Percentiles rank a stretch among this genome's conserved stretches.
Conservation (phyloP, 2,888 invertebrate genomes). For the Lypha dubia region DNA sequence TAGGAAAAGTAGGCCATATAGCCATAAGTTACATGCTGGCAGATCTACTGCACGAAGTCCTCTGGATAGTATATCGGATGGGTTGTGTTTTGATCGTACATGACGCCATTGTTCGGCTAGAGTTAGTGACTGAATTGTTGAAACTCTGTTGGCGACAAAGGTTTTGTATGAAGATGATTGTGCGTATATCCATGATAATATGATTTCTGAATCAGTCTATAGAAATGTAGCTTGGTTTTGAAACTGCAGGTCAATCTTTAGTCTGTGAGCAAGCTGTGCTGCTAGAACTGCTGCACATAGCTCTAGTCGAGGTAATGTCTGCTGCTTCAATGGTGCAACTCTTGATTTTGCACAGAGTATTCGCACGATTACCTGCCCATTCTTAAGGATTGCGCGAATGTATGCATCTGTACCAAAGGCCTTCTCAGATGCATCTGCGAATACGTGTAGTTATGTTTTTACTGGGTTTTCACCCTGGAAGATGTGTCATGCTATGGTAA, state of each 20-base stretch:
- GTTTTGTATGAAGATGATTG: neutral
- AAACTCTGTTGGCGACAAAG: neutral
- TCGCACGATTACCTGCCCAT: too few species aligned
- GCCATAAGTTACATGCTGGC: neutral
- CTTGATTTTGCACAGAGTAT: too few species aligned
- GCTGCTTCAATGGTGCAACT: too few species aligned
- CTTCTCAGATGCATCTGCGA: neutral
- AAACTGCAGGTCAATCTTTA: neutral
- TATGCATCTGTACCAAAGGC: too few species aligned
- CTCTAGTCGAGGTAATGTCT: too few species aligned
- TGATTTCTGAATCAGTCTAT: neutral
- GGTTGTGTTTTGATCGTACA: conserved; percentile 1
- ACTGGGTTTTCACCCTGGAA: neutral
- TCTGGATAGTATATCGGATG: neutral
- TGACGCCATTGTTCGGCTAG: neutral
- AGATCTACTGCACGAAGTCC: neutral
- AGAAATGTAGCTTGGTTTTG: neutral
- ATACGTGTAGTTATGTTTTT: neutral
- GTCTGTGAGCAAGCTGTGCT: neutral
- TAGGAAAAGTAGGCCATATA: neutral
- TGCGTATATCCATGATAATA: neutral
- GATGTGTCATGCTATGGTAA: neutral
- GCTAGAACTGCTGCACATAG: too few species aligned
- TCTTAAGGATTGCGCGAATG: too few species aligned
- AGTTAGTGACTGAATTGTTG: neutral